phyloP scores from a whole-genome alignment of 2,113 vertebrate genomes.

The Axis porcinus region DNA sequence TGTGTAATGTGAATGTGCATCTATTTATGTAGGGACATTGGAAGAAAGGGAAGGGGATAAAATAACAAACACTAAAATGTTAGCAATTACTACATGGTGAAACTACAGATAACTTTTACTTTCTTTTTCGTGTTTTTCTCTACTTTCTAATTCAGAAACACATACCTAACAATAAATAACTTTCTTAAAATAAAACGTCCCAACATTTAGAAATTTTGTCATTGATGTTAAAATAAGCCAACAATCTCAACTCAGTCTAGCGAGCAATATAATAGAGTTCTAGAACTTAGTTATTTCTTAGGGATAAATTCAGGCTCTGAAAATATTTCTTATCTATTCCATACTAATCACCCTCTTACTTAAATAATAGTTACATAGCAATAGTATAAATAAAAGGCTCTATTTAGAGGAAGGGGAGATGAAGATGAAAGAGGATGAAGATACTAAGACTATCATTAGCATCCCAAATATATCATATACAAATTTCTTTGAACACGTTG shows the following conservation, averaged over 20 bases:
- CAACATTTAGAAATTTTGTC: background rate
- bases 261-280: background rate
- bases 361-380: background rate
- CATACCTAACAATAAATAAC: background rate
- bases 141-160: constrained; percentile 19
- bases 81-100: background rate
- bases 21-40: background rate
- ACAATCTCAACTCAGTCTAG: background rate
- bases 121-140: background rate
- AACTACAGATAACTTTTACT: background rate
- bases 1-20: background rate
- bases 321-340: background rate
- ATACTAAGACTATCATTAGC: background rate
- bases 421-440: background rate
- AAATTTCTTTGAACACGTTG: background rate
- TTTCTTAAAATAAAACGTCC: background rate
- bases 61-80: background rate
- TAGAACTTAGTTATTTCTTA: background rate
- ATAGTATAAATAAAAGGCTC: background rate
- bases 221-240: background rate
- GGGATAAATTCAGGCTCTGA: background rate
- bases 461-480: background rate
- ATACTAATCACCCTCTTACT: background rate
- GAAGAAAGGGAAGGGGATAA: background rate
- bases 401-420: background rate